Evolutionary conservation across 2,888 invertebrate species (phyloP), one percentile per base, ranked within the genome.

Genomic region (Yponomeuta plumbellus): DNA sequence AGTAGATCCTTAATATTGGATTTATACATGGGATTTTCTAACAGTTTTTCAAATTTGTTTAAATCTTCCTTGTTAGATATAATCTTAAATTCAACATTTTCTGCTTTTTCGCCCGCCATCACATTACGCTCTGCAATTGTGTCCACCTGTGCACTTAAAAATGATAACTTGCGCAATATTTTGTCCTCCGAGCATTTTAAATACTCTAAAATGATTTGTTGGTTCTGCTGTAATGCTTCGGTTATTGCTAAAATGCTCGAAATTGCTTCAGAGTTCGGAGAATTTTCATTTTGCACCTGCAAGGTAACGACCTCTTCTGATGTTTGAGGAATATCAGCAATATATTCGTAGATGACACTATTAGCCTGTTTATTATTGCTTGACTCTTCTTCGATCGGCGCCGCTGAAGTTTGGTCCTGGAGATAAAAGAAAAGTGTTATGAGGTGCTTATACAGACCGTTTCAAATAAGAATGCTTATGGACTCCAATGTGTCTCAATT

Each of bases 201-300:
- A 65, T 65, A 65, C 11, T 65, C 65, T 65, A 65, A 65, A 65
- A 65, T 52, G 65, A 65, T 65, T 65, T 65, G 57, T 65, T 65
- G 65, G 65, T 65, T 65, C 57, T 65, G 65, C 65, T 65, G 65
- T 57, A 65, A 20, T 65, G 65, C 59, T 63, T 17, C 34, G 66
- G 67, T 67, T 57, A 67, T 67, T 66, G 61, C 65, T 66, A 67
- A 22, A 21, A 67, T 67, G 26, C 57, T 62, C 58, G 67, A 63
- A 67, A 67, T 67, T 63, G 66, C 67, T 67, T 67, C 58, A 66
- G 65, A 26, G 66, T 63, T 67, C 67, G 58, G 67, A 67, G 66
- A 67, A 66, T 67, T 66, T 67, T 67, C 63, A 63, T 65, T 65
- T 67, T 67, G 67, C 67, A 63, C 67, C 65, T 62, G 65, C 65